These are phyloP conservation scores for Channa striata DNA, from an alignment of 2,797 vertebrate species.

Conservation along the genomic window DNA sequence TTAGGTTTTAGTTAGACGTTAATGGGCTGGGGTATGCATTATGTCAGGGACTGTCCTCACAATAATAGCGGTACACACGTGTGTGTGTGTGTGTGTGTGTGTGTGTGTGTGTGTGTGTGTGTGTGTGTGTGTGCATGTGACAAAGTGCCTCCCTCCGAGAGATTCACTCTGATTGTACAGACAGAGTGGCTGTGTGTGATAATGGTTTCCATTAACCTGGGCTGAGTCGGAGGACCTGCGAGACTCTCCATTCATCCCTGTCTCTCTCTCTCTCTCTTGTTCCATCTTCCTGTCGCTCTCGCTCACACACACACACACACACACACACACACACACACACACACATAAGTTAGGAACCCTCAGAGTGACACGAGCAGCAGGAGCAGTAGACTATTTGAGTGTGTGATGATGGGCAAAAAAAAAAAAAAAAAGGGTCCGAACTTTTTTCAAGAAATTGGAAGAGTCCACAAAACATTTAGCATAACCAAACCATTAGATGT, in stretches of 20 bases:
- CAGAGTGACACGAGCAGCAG: conserved; percentile 42
- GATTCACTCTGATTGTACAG: conserved; percentile 73
- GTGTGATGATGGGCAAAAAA: conserved; percentile 3
- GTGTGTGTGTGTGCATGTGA: conserved; percentile 53
- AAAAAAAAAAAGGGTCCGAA: conserved; percentile 47
- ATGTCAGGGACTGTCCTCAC: background rate
- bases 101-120: conserved; percentile 36
- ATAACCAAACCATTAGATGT: conserved; percentile 57
- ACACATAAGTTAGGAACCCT: conserved; percentile 40
- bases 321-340: conserved; percentile 28
- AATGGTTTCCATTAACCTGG: conserved; percentile 85
- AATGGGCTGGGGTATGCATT: background rate
- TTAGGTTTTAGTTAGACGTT: background rate
- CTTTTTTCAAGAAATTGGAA: conserved; percentile 49
- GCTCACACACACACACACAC: conserved; percentile 38
- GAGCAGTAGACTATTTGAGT: conserved; percentile 29
- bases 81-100: conserved; percentile 49
- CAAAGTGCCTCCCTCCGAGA: conserved; percentile 73
- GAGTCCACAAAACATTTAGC: conserved; percentile 57
- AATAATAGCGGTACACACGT: background rate
- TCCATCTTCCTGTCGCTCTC: conserved; percentile 31
- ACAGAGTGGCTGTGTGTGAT: conserved; percentile 80
- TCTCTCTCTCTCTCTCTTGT: conserved; percentile 40
- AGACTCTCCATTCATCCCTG: conserved; percentile 75
- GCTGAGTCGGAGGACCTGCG: conserved; percentile 76